Evolutionary conservation across 2,888 invertebrate species (phyloP).

Genomic region (Nebria brevicollis): DNA sequence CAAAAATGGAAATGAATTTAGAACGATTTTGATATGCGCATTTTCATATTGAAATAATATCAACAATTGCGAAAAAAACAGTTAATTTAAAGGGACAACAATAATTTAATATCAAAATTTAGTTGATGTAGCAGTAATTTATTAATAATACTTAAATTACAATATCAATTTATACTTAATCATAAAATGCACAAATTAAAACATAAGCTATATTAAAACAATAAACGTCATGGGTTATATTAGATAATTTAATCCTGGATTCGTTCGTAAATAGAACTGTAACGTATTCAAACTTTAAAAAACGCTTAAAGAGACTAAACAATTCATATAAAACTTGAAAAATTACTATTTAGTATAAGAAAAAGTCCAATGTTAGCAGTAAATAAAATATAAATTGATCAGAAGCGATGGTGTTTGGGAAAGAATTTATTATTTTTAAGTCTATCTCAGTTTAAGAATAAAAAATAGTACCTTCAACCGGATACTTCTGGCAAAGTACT

Average conservation of each 20-base stretch:
- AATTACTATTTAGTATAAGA: constrained; percentile 37
- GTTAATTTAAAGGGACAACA: neutral
- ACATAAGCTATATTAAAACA: constrained; percentile 29
- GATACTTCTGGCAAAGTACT: neutral
- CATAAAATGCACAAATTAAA: constrained; percentile 41
- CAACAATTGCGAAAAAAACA: constrained; percentile 2
- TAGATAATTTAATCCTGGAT: constrained; percentile 8
- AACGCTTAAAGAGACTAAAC: constrained; percentile 44
- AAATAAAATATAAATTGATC: constrained; percentile 10
- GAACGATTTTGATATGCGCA: neutral
- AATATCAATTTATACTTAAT: constrained; percentile 25
- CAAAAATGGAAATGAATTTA: neutral
- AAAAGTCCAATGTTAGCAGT: constrained; percentile 43
- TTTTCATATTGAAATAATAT: neutral
- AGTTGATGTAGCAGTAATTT: neutral
- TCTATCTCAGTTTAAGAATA: neutral
- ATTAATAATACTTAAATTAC: constrained; percentile 1
- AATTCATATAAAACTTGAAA: constrained; percentile 33
- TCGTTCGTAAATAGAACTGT: constrained; percentile 14
- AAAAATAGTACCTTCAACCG: neutral
- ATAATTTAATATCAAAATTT: constrained; percentile 14
- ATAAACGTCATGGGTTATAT: constrained; percentile 16
- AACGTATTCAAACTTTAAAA: constrained; percentile 27
- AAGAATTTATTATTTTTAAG: neutral
- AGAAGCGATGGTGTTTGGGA: neutral